Evolutionary conservation across 2,888 invertebrate genomes (phyloP).

Genomic region (Meteorus colon): DNA sequence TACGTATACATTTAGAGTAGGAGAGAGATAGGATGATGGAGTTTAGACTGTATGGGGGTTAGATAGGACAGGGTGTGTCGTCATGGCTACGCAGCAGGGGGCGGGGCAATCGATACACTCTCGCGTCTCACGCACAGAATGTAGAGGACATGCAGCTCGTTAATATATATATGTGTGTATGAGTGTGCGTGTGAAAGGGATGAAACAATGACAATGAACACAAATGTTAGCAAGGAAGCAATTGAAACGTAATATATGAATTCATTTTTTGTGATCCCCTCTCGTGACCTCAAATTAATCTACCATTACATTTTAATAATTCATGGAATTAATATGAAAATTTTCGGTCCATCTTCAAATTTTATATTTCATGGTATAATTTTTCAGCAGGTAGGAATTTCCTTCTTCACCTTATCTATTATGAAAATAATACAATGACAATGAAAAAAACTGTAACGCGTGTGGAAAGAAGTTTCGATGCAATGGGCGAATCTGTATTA

Average conservation of each 20-base stretch:
- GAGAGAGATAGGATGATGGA: conserved; percentile 58
- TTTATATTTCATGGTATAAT: too few species aligned
- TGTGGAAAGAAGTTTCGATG: not conserved
- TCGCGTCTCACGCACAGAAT: conserved; percentile 76
- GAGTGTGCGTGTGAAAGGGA: not conserved
- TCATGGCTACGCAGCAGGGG: conserved; percentile 77
- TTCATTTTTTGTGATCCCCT: not conserved
- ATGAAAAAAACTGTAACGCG: not conserved
- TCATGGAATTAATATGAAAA: too few species aligned
- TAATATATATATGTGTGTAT: conserved; percentile 20
- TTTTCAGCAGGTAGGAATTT: too few species aligned
- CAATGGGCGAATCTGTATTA: not conserved
- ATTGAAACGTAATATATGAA: conserved; percentile 3
- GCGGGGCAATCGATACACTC: conserved; percentile 84
- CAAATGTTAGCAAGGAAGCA: not conserved
- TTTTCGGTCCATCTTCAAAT: too few species aligned
- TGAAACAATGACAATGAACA: conserved; percentile 24
- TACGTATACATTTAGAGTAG: conserved; percentile 42
- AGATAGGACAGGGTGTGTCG: conserved; percentile 73
- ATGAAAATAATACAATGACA: not conserved
- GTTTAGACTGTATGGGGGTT: conserved; percentile 66
- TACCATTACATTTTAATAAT: not conserved
- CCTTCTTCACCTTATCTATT: not conserved
- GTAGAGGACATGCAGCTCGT: conserved; percentile 23
- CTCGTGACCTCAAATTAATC: not conserved